Conservation (phyloP, 1,140 invertebrate genomes). For the Drosophila bocki region DNA sequence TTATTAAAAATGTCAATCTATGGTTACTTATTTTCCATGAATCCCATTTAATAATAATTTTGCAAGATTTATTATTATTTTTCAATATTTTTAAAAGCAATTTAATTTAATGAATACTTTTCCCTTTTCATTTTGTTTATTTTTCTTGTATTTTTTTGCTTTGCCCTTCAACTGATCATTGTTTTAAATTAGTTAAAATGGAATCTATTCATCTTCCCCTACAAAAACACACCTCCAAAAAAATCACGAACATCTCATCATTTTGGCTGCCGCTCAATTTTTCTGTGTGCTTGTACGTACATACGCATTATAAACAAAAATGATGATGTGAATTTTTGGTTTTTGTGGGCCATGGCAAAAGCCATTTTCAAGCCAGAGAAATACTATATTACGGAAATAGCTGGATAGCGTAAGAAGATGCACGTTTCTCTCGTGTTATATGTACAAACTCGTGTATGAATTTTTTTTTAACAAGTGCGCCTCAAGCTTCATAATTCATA, state of each 20-base stretch:
- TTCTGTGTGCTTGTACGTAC: constrained; percentile 8
- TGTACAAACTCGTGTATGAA: constrained; percentile 6
- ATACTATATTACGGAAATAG: constrained; percentile 52
- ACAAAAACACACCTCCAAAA: constrained; percentile 28
- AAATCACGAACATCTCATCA: constrained; percentile 11
- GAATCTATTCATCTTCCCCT: constrained; percentile 12
- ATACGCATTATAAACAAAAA: constrained; percentile 42
- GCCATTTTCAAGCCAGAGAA: constrained; percentile 29
- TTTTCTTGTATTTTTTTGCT: background rate
- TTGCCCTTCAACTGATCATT: constrained; percentile 11
- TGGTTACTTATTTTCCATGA: background rate
- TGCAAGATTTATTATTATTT: background rate
- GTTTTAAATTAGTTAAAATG: constrained; percentile 8
- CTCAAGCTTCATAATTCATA: constrained; percentile 23
- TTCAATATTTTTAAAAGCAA: background rate
- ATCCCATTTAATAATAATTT: background rate
- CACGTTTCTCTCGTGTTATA: constrained; percentile 25
- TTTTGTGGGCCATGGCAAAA: constrained; percentile 55
- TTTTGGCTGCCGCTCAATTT: constrained; percentile 39
- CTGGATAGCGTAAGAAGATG: constrained; percentile 40
- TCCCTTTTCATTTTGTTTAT: background rate
- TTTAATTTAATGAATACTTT: background rate
- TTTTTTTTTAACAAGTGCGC: constrained; percentile 23
- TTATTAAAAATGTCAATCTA: background rate
- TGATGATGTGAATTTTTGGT: constrained; percentile 44